A percentile compares a stretch with the other conserved stretches of the same genome.
Conservation (phyloP, 2,113 vertebrate species). For the Rhizomys pruinosus region DNA sequence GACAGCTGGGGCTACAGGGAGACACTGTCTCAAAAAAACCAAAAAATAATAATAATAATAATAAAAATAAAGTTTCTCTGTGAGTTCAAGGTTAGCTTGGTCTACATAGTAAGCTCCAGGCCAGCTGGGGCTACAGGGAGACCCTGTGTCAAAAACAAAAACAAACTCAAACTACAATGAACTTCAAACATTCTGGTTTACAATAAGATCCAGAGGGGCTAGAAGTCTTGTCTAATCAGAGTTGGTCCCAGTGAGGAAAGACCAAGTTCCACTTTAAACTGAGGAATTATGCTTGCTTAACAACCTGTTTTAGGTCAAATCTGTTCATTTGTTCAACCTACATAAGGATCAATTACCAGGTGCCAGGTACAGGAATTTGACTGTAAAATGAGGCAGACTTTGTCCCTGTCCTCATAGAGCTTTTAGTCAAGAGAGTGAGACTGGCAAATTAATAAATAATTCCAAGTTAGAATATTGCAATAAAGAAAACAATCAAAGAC, state of each 20-base stretch:
- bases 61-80: no score
- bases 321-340: background rate
- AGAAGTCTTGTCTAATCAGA: background rate
- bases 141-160: no score
- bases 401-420: background rate
- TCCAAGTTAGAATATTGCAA: background rate
- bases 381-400: background rate
- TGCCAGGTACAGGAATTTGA: background rate
- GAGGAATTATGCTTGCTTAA: background rate
- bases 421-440: background rate
- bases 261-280: background rate
- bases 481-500: background rate
- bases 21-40: no score
- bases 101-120: no score
- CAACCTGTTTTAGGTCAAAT: background rate
- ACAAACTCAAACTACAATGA: background rate
- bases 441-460: no score
- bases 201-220: no score
- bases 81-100: no score
- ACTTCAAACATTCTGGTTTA: background rate
- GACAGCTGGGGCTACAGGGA: no score
- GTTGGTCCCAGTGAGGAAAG: background rate
- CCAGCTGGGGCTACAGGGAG: no score
- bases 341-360: background rate
- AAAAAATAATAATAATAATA: no score